phyloP scores from a whole-genome alignment of 2,797 vertebrate genomes.

The Prunella strophiata region DNA sequence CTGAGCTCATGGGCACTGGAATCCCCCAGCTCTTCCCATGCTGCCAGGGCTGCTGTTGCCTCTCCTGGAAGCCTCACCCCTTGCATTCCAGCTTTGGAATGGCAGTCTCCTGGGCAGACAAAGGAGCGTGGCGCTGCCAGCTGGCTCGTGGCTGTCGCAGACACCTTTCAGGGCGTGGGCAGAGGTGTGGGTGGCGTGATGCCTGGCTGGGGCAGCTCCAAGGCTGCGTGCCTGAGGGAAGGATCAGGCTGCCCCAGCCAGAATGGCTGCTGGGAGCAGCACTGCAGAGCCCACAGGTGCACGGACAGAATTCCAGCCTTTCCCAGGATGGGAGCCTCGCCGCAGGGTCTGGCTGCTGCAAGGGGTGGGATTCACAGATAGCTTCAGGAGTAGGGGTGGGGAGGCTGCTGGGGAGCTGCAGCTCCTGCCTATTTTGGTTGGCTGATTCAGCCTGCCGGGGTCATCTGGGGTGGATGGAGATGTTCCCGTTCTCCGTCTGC shows the following conservation, averaged over 20 bases:
- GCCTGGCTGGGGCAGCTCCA: neutral
- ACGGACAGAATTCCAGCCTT: too few species aligned
- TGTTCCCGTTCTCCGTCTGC: conserved; percentile 56
- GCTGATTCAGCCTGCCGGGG: conserved; percentile 42
- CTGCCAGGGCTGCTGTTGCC: neutral
- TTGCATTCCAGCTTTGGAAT: neutral
- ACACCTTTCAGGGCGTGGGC: neutral
- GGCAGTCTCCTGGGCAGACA: neutral
- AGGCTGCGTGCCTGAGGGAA: neutral
- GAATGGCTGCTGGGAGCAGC: too few species aligned
- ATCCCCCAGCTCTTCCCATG: neutral
- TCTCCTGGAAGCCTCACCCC: neutral
- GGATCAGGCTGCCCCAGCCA: neutral
- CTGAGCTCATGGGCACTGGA: accelerated
- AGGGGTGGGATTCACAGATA: too few species aligned
- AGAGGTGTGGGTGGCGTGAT: neutral
- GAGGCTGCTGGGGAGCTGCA: conserved; percentile 25
- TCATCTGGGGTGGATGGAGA: conserved; percentile 60
- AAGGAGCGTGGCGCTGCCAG: neutral
- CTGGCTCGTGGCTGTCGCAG: neutral
- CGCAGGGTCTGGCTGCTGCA: too few species aligned
- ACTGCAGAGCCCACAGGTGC: too few species aligned
- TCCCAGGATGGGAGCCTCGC: too few species aligned
- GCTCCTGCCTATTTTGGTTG: conserved; percentile 43
- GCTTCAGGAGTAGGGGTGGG: neutral